Percentiles rank a stretch among this genome's conserved stretches.
phyloP scores from a whole-genome alignment of 2,888 invertebrate species.

The Tetrapedia diversipes region DNA sequence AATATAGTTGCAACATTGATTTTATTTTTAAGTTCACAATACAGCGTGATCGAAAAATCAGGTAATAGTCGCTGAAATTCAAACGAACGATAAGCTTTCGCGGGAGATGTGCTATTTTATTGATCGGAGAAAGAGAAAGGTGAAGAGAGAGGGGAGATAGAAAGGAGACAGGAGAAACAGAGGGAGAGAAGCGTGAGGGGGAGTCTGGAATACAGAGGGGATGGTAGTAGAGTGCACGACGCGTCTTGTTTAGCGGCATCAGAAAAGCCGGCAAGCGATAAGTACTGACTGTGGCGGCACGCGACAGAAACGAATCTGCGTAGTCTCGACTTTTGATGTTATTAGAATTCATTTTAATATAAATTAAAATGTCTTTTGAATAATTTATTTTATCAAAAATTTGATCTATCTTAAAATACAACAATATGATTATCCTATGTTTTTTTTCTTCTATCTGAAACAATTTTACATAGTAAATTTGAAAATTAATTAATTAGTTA shows the following conservation, averaged over 20 bases:
- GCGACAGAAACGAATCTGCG: constrained; percentile 50
- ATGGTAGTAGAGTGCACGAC: constrained; percentile 60
- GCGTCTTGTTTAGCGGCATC: constrained; percentile 72
- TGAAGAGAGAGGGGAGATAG: constrained; percentile 59
- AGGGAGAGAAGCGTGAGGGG: constrained; percentile 47
- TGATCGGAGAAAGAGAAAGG: constrained; percentile 80
- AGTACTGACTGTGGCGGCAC: constrained; percentile 65
- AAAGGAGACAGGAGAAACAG: constrained; percentile 59
- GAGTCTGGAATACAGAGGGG: constrained; percentile 41
- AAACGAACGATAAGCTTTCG: constrained; percentile 75
- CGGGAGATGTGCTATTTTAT: constrained; percentile 80
- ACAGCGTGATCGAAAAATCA: constrained; percentile 34
- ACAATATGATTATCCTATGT: not conserved
- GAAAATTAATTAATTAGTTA: constrained; percentile 8
- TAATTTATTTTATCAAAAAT: not conserved
- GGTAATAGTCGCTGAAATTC: constrained; percentile 66
- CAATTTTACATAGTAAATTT: not conserved
- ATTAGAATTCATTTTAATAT: constrained; percentile 7
- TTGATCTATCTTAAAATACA: not conserved
- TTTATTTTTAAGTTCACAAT: not conserved
- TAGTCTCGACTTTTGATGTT: constrained; percentile 14
- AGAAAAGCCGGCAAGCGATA: constrained; percentile 66
- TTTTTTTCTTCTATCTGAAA: not conserved
- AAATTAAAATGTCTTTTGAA: not conserved
- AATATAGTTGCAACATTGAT: not conserved